A percentile compares a stretch with the other conserved stretches of the same genome.
These are phyloP conservation scores for Bostrychus sinensis DNA, from an alignment of 2,113 vertebrate genomes.

Conservation along the genomic window DNA sequence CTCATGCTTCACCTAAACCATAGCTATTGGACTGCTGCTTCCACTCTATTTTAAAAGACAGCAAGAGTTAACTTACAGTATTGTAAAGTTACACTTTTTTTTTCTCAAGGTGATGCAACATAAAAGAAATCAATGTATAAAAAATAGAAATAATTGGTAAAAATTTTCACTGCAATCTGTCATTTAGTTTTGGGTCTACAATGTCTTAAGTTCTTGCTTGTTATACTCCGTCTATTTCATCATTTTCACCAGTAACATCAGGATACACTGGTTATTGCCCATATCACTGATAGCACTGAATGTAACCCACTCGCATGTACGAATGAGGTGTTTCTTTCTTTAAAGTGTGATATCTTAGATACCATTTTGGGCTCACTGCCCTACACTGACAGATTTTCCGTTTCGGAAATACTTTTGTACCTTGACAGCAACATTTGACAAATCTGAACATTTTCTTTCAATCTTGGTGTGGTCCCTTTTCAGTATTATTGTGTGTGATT, in stretches of 20 bases:
- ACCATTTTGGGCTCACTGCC: slow-evolving; percentile 1
- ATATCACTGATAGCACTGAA: not conserved
- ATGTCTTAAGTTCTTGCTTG: slow-evolving; percentile 29
- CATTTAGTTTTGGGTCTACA: slow-evolving; percentile 32
- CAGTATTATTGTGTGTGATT: slow-evolving; percentile 69
- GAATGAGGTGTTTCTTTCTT: slow-evolving; percentile 12
- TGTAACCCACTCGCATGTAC: not conserved
- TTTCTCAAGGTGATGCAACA: slow-evolving; percentile 38
- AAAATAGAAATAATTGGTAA: slow-evolving; percentile 52
- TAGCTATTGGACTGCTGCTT: slow-evolving; percentile 13
- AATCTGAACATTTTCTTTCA: slow-evolving; percentile 62
- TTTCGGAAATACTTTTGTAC: slow-evolving; percentile 53
- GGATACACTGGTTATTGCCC: not conserved
- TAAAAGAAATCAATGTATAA: slow-evolving; percentile 50
- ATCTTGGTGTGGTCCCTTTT: slow-evolving; percentile 46
- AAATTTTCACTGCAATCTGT: slow-evolving; percentile 31
- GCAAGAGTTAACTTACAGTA: slow-evolving; percentile 38
- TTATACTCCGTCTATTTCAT: slow-evolving; percentile 36
- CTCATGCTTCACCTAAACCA: slow-evolving; percentile 26
- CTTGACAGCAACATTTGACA: slow-evolving; percentile 50
- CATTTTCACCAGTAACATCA: slow-evolving; percentile 17
- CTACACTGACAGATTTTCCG: slow-evolving; percentile 31
- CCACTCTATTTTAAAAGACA: slow-evolving; percentile 33
- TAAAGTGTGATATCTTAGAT: slow-evolving; percentile 12
- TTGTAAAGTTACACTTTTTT: slow-evolving; percentile 12